Base-by-base conservation (phyloP, 2,888 invertebrate species). In the Drosophila birchii region DNA sequence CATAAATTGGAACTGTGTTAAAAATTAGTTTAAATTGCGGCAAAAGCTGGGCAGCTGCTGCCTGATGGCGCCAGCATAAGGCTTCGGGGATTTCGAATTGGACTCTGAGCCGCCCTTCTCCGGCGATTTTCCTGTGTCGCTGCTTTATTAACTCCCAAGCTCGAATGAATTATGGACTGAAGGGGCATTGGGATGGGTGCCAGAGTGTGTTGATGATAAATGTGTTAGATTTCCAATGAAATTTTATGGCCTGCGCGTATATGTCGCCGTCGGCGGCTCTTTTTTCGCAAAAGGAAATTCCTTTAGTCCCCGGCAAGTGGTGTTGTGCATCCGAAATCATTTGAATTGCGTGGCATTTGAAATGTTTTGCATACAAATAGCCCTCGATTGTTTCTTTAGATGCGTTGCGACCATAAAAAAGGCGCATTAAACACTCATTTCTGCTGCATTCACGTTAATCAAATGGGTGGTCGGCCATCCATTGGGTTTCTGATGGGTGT, bases 201-300 rank as follows among this genome's bases (percentile, higher is more conserved):
- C 64, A 57, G 29, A 57, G 29, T 23, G 47, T 29, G 63, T 64
- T 64, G 55, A 62, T 77, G 85, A 84, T 84, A 77, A 86, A 86
- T 84, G 80, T 77, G 80, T 84, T 85, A 84, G 84, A 86, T 84
- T 84, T 84, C 87, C 84, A 85, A 81, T 81, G 84, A 84, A 74
- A 78, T 79, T 86, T 86, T 72, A 82, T 82, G 75, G 56, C 58
- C 56, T 44, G 53, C 43, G 32, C 39, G 51, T 44, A 62, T 43
- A 62, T 71, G 56, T 68, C 57, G 68, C 59, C 58, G 58, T 69
- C 59, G 43, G 56, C 69, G 62, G 62, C 51, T 60, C 67, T 43
- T 20, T 39, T 69, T 73, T 78, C 63, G 51, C 64, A 79, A 75
- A 72, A 64, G 79, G 79, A 68, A 80, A 62, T 63, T 72, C 58